Conservation (phyloP, 1,140 invertebrate species). For the Odontomachus brunneus region DNA sequence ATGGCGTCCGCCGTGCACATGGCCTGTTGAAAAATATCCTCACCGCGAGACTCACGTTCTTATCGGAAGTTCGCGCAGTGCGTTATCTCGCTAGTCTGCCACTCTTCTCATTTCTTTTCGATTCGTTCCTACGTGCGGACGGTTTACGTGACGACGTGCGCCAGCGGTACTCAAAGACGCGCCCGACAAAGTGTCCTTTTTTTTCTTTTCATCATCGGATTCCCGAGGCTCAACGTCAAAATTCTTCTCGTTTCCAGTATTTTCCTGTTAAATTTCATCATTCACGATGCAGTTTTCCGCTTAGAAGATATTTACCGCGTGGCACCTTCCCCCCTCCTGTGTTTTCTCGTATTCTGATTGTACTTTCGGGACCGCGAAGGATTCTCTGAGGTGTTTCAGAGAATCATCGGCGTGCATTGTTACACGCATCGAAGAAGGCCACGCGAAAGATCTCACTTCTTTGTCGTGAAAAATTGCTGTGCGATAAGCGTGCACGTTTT, state of each 20-base stretch:
- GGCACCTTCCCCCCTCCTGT: not conserved
- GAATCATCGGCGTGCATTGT: conserved; percentile 12
- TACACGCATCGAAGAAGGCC: conserved; percentile 39
- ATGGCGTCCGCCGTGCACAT: conserved; percentile 83
- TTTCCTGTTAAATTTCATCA: conserved; percentile 11
- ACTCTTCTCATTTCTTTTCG: not conserved
- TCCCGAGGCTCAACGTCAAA: conserved; percentile 62
- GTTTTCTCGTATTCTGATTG: too few relatives aligned
- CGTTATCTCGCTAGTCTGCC: not conserved
- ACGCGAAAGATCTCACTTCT: conserved; percentile 6
- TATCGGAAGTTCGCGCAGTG: too few relatives aligned
- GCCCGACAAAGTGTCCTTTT: conserved; percentile 64
- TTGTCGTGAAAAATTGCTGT: conserved; percentile 10
- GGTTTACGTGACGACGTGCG: conserved; percentile 26
- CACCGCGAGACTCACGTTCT: not conserved
- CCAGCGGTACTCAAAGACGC: conserved; percentile 52
- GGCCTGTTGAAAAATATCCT: conserved; percentile 67
- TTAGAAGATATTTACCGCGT: not conserved
- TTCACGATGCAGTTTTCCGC: not conserved
- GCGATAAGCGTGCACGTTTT: conserved; percentile 50
- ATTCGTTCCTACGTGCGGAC: conserved; percentile 15
- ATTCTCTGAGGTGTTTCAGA: not conserved
- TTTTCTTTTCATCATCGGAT: conserved; percentile 51
- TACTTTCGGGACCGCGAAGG: not conserved
- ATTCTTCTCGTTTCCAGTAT: not conserved